Conservation (phyloP, 2,888 invertebrate genomes). For the Agelastica alni region DNA sequence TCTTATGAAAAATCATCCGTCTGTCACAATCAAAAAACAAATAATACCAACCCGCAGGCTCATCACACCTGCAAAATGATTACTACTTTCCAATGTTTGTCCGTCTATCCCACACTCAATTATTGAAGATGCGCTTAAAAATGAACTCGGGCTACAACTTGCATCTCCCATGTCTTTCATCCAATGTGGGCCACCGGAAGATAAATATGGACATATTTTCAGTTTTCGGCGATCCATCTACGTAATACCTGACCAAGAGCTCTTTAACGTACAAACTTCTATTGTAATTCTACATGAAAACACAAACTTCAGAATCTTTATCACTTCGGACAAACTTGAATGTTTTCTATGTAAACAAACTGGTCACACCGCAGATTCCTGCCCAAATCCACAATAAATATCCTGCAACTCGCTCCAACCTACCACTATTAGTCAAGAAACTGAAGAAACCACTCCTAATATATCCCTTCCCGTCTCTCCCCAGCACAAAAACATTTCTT, state of each 20-base stretch:
- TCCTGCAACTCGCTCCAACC: neutral
- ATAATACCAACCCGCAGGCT: neutral
- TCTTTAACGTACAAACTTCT: neutral
- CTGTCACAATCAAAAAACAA: neutral
- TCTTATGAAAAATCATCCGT: too few species aligned
- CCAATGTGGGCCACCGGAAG: neutral
- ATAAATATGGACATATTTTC: too few species aligned
- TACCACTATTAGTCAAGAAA: neutral
- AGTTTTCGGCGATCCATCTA: neutral
- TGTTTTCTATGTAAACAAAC: too few species aligned
- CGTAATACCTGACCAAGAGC: neutral
- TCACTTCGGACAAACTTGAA: too few species aligned
- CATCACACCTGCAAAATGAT: neutral
- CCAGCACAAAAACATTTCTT: too few species aligned
- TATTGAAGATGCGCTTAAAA: neutral
- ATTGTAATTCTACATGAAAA: too few species aligned
- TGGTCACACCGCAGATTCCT: too few species aligned
- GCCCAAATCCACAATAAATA: neutral
- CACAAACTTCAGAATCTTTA: too few species aligned
- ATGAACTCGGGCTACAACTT: neutral
- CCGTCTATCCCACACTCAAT: too few species aligned
- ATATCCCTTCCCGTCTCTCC: too few species aligned
- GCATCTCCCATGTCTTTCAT: too few species aligned
- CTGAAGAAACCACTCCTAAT: neutral
- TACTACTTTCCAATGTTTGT: too few species aligned